These are phyloP conservation scores for Amiota mariae DNA, from an alignment of 2,888 invertebrate genomes.

Conservation along the genomic window DNA sequence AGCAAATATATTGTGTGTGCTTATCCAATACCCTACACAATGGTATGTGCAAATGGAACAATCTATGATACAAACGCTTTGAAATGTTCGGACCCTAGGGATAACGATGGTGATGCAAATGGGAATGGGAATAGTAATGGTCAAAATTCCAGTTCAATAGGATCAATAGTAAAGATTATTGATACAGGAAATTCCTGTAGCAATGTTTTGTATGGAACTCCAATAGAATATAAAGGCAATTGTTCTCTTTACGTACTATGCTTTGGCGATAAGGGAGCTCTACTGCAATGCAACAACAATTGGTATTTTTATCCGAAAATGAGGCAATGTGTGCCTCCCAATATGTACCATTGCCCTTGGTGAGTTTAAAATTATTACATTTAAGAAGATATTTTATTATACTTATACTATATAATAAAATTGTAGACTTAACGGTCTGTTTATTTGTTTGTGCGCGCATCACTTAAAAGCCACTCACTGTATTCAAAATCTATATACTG, in stretches of 20 bases:
- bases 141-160: neutral
- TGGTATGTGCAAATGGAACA: constrained; percentile 44
- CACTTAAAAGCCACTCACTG: no score
- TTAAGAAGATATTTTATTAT: neutral
- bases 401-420: no score
- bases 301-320: constrained; percentile 34
- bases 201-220: neutral
- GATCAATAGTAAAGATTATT: neutral
- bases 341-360: constrained; percentile 40
- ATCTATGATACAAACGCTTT: constrained; percentile 47
- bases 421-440: no score
- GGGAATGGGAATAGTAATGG: neutral
- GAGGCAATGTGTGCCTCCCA: constrained; percentile 36
- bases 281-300: constrained; percentile 29
- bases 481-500: no score
- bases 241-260: constrained; percentile 41
- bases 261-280: constrained; percentile 27
- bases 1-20: constrained; percentile 56
- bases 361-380: neutral
- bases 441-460: no score
- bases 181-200: neutral
- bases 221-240: constrained; percentile 32
- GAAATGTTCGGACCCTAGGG: constrained; percentile 50
- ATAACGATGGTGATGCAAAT: constrained; percentile 14
- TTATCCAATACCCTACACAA: constrained; percentile 18